Evolutionary conservation across 1,140 invertebrate genomes (phyloP), one percentile per base, ranked within the genome.

Genomic region (Drosophila jambulina): DNA sequence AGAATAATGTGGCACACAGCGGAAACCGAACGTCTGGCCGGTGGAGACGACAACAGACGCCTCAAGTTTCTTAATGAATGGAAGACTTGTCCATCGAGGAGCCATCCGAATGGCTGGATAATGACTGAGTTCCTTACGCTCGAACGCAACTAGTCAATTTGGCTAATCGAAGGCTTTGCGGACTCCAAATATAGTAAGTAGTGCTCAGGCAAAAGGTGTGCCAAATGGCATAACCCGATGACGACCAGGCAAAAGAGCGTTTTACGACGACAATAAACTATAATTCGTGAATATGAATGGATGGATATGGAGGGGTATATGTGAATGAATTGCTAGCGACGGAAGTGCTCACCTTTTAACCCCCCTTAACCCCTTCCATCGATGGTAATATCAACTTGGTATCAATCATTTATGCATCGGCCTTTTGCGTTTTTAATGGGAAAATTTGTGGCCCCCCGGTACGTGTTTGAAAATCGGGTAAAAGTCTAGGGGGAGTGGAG

Each of bases 401-500:
- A 75, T 86, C 82, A 86, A 86, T 86, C 82, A 86, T 82, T 86
- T 86, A 86, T 86, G 82, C 79, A 76, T 82, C 82, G 70, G 79
- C 79, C 82, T 87, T 80, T 86, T 86, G 70, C 78, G 78, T 65
- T 79, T 86, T 86, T 86, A 86, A 86, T 86, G 75, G 65, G 51
- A 85, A 84, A 86, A 87, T 86, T 78, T 85, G 82, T 86, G 78
- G 68, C 70, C 69, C 69, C 62, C 0, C n/a, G 63, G 56, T 86
- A 86, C 82, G 82, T 86, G 82, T 86, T 87, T 64, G 40, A 77
- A 81, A 81, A 81, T 81, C 78, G 63, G 77, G 32, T 43, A 77
- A 60, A 59, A 51, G 23, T 27, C 23, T 25, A 0, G 27, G 25
- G 36, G 21, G 3, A 13, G 32, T 13, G 12, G 32, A 34, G 32